A percentile compares a stretch with the other conserved stretches of the same genome.
These are phyloP conservation scores for Nyleta sp. DNA, from an alignment of 2,888 invertebrate species.

Conservation along the genomic window DNA sequence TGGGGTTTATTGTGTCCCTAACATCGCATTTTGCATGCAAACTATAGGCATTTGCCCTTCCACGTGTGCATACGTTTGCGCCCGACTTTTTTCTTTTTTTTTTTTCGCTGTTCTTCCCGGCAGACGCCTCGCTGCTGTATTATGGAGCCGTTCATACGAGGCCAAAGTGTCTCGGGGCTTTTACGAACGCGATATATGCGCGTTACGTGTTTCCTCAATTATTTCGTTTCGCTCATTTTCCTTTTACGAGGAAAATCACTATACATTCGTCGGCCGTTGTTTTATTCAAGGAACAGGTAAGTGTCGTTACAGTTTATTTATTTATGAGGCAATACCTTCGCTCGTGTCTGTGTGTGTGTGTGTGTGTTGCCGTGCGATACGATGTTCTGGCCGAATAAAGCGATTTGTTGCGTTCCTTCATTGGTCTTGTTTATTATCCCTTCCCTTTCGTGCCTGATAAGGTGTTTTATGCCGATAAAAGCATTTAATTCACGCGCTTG, in stretches of 20 bases:
- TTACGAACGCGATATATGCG: slow-evolving; percentile 47
- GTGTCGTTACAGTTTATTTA: slow-evolving; percentile 41
- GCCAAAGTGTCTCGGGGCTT: slow-evolving; percentile 52
- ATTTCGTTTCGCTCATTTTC: slow-evolving; percentile 57
- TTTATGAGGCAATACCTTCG: slow-evolving; percentile 34
- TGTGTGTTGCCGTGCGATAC: too few species aligned
- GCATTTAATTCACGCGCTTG: too few species aligned
- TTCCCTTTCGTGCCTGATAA: too few species aligned
- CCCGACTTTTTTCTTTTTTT: slow-evolving; percentile 32
- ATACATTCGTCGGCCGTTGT: slow-evolving; percentile 47
- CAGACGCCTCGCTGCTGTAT: slow-evolving; percentile 48
- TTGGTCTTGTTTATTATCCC: too few species aligned
- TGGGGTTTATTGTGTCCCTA: slow-evolving; percentile 46
- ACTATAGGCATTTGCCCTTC: slow-evolving; percentile 35
- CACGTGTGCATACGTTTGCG: neutral
- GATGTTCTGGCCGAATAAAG: too few species aligned
- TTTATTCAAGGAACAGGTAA: slow-evolving; percentile 49
- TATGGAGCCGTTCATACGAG: slow-evolving; percentile 40
- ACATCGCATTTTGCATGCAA: slow-evolving; percentile 37
- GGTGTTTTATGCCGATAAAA: too few species aligned
- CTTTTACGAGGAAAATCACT: slow-evolving; percentile 55
- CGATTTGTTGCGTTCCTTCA: too few species aligned
- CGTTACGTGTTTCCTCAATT: slow-evolving; percentile 56
- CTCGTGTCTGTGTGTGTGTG: too few species aligned
- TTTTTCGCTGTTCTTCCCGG: too few species aligned